A percentile compares a stretch with the other conserved stretches of the same genome.
These are phyloP conservation scores for Leguminivora glycinivorella DNA, from an alignment of 1,140 invertebrate species.

Conservation along the genomic window DNA sequence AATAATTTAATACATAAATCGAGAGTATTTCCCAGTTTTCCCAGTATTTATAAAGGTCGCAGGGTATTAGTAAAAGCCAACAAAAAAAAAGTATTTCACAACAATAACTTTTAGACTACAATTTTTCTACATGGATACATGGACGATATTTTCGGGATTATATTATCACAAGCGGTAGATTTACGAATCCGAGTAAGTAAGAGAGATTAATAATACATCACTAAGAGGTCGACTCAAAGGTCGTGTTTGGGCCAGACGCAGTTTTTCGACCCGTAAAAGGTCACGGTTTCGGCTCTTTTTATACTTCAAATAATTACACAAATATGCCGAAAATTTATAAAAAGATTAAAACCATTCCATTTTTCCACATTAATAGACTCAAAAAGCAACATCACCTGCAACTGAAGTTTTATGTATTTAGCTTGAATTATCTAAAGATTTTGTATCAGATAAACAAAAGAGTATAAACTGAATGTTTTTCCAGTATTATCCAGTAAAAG, in stretches of 20 bases:
- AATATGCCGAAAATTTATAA: not conserved
- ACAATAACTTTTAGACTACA: too few relatives aligned
- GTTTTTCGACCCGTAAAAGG: slow-evolving; percentile 52
- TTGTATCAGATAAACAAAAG: not conserved
- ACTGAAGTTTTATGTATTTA: not conserved
- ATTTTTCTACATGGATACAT: too few relatives aligned
- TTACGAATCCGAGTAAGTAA: slow-evolving; percentile 11
- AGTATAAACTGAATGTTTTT: not conserved
- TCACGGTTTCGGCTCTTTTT: slow-evolving; percentile 48
- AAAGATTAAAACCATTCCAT: not conserved
- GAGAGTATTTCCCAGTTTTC: too few relatives aligned
- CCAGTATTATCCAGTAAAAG: not conserved
- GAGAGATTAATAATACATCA: slow-evolving; percentile 61
- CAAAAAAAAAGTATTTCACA: too few relatives aligned
- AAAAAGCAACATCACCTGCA: not conserved
- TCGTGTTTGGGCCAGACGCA: slow-evolving; percentile 50
- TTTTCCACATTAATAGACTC: not conserved
- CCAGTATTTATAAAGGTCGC: too few relatives aligned
- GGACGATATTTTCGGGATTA: too few relatives aligned
- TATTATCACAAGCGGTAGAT: not conserved
- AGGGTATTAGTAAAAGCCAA: too few relatives aligned
- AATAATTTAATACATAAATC: too few relatives aligned
- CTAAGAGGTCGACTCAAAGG: slow-evolving; percentile 52
- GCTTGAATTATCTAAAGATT: too few relatives aligned
- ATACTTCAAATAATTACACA: slow-evolving; percentile 21